These are phyloP conservation scores for Nansenia antarctica DNA, from an alignment of 2,113 vertebrate genomes.

Conservation along the genomic window DNA sequence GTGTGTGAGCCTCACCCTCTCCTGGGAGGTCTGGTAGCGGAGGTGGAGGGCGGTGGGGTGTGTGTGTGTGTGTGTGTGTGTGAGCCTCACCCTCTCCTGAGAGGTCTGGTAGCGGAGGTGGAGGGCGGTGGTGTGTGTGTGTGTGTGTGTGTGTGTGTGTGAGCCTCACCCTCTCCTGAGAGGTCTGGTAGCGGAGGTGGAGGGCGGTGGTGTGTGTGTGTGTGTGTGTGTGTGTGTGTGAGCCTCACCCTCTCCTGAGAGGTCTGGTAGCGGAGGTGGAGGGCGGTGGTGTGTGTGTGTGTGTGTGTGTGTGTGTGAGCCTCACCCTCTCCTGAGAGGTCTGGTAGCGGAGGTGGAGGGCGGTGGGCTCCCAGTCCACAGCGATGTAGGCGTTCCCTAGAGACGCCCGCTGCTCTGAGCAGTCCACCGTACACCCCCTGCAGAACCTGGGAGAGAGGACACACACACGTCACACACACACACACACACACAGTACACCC, in stretches of 20 bases:
- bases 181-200: slow-evolving; percentile 97
- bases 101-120: not conserved
- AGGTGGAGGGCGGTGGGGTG: not conserved
- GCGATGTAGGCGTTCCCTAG: slow-evolving; percentile 94
- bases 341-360: slow-evolving; percentile 96
- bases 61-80: no score
- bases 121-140: no score
- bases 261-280: slow-evolving; percentile 97
- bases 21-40: not conserved
- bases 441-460: slow-evolving; percentile 82
- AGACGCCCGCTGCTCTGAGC: slow-evolving; percentile 86
- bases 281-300: no score
- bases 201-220: no score
- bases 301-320: no score
- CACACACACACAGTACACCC: not conserved
- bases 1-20: slow-evolving; percentile 90
- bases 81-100: not conserved
- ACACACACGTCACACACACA: not conserved
- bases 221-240: no score
- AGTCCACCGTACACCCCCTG: slow-evolving; percentile 91
- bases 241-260: no score
- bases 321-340: slow-evolving; percentile 97
- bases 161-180: no score
- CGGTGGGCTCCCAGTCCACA: slow-evolving; percentile 98
- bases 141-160: no score